Base-by-base conservation (phyloP, 2,888 invertebrate genomes). In the Netelia inedita region DNA sequence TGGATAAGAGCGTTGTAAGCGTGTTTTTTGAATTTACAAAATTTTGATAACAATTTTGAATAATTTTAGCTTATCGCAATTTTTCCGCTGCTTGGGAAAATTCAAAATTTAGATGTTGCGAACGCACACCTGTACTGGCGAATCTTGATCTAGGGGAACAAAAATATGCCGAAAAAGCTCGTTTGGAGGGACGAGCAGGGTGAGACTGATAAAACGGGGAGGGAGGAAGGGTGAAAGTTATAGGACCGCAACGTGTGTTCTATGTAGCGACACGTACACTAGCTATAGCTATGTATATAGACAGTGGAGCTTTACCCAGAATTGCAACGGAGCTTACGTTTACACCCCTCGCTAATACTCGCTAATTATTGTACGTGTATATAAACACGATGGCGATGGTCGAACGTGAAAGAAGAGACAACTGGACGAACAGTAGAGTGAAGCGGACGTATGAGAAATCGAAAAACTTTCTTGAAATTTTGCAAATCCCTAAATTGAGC, bases 231-330 rank as follows among this genome's bases (percentile, higher is more conserved):
- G 1, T 14, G 57, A 79, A 69, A 83, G 63, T 79, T 69, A 79
- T 74, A 79, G 66, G 53, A 74, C 83, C 43, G 79, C 83, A 79
- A 78, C 43, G 57, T 28, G 16, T 66, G 68, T 28, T 28, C 63
- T 83, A 72, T 74, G 71, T 68, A 61, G 74, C 8, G 74, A 63
- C 83, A 83, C 79, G 83, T 83, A 74, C 73, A 46, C 16, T 19
- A 61, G n/a, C 23, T 41, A 21, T 21, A 53, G 1, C 66, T 41
- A 10, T 41, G 14, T 53, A 11, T 16, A 10, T 55, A 69, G 9
- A 16, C 16, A 35, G 10, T 14, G 21, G 1, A 43, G 61, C 71
- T 55, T 57, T 53, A 16, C 53, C 11, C 55, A 35, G 75, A 16
- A 43, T 63, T 74, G 63, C 50, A 46, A 19, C 66, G 50, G 19